Conservation (phyloP, 2,797 vertebrate genomes). For the Atherinosoma microstoma region DNA sequence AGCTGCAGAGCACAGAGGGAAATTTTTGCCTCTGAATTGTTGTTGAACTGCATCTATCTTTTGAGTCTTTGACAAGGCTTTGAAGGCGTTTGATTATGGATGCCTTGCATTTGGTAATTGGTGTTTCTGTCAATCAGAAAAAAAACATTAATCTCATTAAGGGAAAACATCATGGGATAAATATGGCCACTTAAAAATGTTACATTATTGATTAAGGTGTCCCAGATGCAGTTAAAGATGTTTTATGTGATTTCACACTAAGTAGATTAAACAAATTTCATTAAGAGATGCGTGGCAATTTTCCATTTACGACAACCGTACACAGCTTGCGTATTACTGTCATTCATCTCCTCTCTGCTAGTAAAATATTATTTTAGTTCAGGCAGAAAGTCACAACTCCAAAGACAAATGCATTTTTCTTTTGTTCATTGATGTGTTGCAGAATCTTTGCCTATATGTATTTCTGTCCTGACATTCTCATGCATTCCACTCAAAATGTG, state of each 20-base stretch:
- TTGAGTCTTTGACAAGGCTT: neutral
- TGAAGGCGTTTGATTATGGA: neutral
- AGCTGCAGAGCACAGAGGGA: neutral
- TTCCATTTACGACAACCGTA: neutral
- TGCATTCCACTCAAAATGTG: neutral
- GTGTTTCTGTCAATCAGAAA: conserved; percentile 31
- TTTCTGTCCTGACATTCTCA: neutral
- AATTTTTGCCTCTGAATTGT: neutral
- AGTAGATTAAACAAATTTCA: conserved; percentile 8
- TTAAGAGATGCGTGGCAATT: conserved; percentile 9
- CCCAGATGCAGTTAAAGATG: conserved; percentile 1
- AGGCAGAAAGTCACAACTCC: neutral
- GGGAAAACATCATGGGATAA: conserved; percentile 26
- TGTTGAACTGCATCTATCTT: neutral
- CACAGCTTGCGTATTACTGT: neutral
- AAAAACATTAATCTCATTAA: conserved; percentile 19
- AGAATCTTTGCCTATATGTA: neutral
- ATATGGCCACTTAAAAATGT: conserved; percentile 29
- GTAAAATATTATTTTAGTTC: neutral
- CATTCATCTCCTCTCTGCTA: neutral
- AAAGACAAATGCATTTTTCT: neutral
- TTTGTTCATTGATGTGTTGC: neutral
- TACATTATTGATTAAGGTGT: conserved; percentile 31
- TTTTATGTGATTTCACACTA: conserved; percentile 11
- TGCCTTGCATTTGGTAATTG: conserved; percentile 42